phyloP scores from a whole-genome alignment of 2,888 invertebrate species.

The Nyleta sp. region DNA sequence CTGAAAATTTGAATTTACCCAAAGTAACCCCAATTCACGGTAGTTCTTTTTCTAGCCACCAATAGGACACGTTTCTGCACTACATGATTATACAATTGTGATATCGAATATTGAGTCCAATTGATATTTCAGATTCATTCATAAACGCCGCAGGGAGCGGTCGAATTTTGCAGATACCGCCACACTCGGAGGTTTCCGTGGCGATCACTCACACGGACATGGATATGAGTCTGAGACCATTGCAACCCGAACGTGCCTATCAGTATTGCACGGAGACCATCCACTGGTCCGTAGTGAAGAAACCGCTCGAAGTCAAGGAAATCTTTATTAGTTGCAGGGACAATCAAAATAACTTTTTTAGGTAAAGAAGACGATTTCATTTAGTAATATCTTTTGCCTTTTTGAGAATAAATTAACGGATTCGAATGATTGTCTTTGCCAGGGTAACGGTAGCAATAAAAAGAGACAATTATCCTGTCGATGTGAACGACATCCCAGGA shows the following conservation, averaged over 20 bases:
- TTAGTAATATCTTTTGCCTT: not conserved
- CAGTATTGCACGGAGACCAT: slow-evolving; percentile 85
- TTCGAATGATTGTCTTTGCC: not conserved
- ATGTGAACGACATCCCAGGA: slow-evolving; percentile 88
- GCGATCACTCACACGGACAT: slow-evolving; percentile 90
- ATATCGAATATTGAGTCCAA: not conserved
- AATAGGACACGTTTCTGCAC: too few relatives aligned
- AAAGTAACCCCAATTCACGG: too few relatives aligned
- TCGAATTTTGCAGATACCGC: slow-evolving; percentile 79
- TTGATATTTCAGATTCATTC: slow-evolving; percentile 72
- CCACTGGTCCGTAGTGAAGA: slow-evolving; percentile 85
- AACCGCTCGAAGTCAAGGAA: slow-evolving; percentile 79
- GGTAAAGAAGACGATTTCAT: slow-evolving; percentile 72
- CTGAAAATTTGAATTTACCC: too few relatives aligned
- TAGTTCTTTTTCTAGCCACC: too few relatives aligned
- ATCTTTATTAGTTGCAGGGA: slow-evolving; percentile 77
- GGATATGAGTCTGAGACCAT: slow-evolving; percentile 89
- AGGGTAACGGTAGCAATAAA: slow-evolving; percentile 92
- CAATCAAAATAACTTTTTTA: slow-evolving; percentile 81
- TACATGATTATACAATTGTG: too few relatives aligned
- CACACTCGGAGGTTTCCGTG: slow-evolving; percentile 87
- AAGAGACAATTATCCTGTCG: slow-evolving; percentile 91
- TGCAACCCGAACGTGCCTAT: slow-evolving; percentile 83
- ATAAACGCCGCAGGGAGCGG: slow-evolving; percentile 70
- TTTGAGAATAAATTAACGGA: too few relatives aligned